These are phyloP conservation scores for Aplochiton taeniatus DNA, from an alignment of 2,797 vertebrate genomes.

Conservation along the genomic window DNA sequence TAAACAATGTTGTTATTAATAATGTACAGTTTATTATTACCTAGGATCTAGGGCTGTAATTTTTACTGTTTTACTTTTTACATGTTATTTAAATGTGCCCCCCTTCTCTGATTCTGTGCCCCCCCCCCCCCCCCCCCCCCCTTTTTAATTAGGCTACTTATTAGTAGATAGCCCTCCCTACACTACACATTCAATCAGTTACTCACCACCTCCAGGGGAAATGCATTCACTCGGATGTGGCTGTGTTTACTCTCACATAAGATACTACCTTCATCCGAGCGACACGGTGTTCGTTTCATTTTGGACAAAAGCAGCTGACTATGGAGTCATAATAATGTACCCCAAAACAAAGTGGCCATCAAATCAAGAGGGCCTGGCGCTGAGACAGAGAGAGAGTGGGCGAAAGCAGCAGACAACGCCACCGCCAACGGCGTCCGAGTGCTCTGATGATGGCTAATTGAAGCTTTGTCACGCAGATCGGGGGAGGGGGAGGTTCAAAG, in stretches of 20 bases:
- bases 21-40: too few relatives aligned
- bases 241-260: constrained; percentile 65
- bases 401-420: constrained; percentile 1
- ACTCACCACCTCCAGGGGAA: constrained; percentile 13
- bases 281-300: constrained; percentile 64
- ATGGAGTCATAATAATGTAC: constrained; percentile 52
- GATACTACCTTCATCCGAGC: constrained; percentile 50
- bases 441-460: constrained; percentile 86
- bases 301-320: constrained; percentile 70
- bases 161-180: not conserved
- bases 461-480: constrained; percentile 82
- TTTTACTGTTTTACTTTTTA: too few relatives aligned
- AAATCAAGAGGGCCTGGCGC: constrained; percentile 38
- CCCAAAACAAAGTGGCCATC: constrained; percentile 55
- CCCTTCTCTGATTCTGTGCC: too few relatives aligned
- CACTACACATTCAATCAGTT: not conserved
- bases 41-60: too few relatives aligned
- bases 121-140: too few relatives aligned
- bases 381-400: constrained; percentile 8
- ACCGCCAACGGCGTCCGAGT: constrained; percentile 21
- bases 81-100: too few relatives aligned
- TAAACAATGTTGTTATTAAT: too few relatives aligned
- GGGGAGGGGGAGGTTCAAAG: constrained; percentile 86
- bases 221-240: constrained; percentile 52
- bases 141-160: not conserved